Conservation (phyloP, 2,888 invertebrate species). For the Synanthedon tipuliformis region DNA sequence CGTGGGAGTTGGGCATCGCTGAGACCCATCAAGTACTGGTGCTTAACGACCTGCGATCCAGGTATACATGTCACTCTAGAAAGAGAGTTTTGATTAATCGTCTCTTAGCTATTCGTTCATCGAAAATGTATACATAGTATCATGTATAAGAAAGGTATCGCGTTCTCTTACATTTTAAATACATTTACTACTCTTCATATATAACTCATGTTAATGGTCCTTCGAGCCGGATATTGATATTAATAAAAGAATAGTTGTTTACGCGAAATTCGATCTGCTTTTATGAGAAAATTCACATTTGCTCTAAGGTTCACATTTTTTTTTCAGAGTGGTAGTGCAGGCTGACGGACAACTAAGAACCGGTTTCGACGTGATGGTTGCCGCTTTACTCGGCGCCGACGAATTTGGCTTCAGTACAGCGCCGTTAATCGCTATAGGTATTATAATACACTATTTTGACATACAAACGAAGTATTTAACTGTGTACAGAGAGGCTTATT, state of each 20-base stretch:
- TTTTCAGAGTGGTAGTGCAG: constrained; percentile 87
- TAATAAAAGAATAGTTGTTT: background rate
- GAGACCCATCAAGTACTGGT: constrained; percentile 98
- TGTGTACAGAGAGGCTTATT: background rate
- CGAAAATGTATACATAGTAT: background rate
- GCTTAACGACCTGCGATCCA: constrained; percentile 82
- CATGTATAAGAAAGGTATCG: too few species aligned
- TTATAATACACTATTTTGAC: background rate
- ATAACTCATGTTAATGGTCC: background rate
- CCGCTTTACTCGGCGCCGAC: constrained; percentile 95
- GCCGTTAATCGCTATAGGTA: constrained; percentile 93
- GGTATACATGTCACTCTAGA: constrained; percentile 16
- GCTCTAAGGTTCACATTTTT: background rate
- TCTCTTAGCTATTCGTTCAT: background rate
- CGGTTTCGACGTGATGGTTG: constrained; percentile 96
- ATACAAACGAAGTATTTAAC: background rate
- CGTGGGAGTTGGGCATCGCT: constrained; percentile 98
- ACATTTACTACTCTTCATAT: too few species aligned
- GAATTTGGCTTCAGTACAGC: constrained; percentile 99
- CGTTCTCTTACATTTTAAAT: too few species aligned
- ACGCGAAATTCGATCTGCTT: background rate
- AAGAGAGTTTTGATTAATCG: background rate
- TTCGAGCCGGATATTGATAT: too few species aligned
- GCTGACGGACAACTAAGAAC: constrained; percentile 96
- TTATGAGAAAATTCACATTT: background rate